Evolutionary conservation across 2,113 vertebrate species (phyloP).

Genomic region (Gymnocephalus cernua): DNA sequence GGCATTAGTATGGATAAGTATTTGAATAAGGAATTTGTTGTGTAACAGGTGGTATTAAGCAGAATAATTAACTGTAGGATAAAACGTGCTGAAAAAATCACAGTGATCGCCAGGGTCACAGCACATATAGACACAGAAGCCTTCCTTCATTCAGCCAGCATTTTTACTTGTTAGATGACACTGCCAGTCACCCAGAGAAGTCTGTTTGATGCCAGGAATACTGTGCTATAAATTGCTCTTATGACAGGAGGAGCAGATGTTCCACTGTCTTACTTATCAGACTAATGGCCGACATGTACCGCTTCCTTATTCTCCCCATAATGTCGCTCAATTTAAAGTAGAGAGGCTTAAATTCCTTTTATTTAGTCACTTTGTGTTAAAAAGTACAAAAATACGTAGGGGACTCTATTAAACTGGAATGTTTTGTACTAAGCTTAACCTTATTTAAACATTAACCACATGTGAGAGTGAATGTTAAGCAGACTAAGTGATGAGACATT

Average conservation of each 20-base stretch:
- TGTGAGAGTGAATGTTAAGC: conserved; percentile 40
- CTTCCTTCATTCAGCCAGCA: conserved; percentile 13
- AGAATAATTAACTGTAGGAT: conserved; percentile 13
- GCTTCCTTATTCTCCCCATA: conserved; percentile 3
- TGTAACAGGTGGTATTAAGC: conserved; percentile 17
- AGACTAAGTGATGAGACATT: conserved; percentile 42
- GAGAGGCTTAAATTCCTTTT: background rate
- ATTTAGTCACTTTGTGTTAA: background rate
- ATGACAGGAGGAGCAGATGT: conserved; percentile 61
- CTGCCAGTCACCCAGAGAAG: conserved; percentile 40
- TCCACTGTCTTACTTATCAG: conserved; percentile 44
- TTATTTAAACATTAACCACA: conserved; percentile 14
- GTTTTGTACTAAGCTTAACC: conserved; percentile 18
- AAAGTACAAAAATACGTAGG: conserved; percentile 4
- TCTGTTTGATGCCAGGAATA: conserved; percentile 42
- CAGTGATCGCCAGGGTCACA: background rate
- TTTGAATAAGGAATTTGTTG: background rate
- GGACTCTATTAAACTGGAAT: background rate
- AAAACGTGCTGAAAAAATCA: conserved; percentile 18
- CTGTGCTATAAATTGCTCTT: conserved; percentile 56
- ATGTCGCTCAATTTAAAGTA: conserved; percentile 8
- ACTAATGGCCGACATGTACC: conserved; percentile 28
- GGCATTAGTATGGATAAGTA: background rate
- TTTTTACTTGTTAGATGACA: conserved; percentile 32
- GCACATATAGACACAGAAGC: background rate